Evolutionary conservation across 2,797 vertebrate species (phyloP), one percentile per base, ranked within the genome.

Genomic region (Orientallactaga sibirica): DNA sequence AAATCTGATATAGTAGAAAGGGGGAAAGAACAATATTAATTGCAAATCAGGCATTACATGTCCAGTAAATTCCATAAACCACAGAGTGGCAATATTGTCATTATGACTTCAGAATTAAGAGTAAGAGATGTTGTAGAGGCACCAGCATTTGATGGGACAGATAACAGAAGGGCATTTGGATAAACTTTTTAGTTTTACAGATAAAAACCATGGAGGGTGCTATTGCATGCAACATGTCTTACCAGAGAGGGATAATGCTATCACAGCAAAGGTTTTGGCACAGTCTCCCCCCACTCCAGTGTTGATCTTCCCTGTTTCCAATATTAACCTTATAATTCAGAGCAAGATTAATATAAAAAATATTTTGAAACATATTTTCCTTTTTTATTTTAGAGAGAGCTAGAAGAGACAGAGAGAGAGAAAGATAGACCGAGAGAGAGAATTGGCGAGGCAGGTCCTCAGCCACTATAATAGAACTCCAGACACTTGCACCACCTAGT

Each of bases 81-180:
- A 92, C 58, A 82, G 22, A 64, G 29, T 89, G 7, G 41, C 85
- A 70, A 93, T 90, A 41, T 48, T 2, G 20, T 71, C 18, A 68
- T 43, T 82, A 29, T 10, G 33, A 71, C 78, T 90, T 91, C 89
- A 73, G n/a, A 93, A 61, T 70, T 77, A 33, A 91, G 81, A 77
- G 27, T 88, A 81, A 71, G 64, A 86, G 58, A 91, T 16, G 27
- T 85, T 74, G 71, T 29, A 84, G 20, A 89, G 3, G 1, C 15
- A 43, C 5, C 5, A 68, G 15, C 9, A 58, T 88, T 75, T 43
- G 55, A 78, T 37, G 20, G 91, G 86, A 29, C 48, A 55, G 24
- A 67, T 75, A 37, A 81, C 83, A 77, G 48, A 77, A 92, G 61
- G 12, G 58, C 18, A 81, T 76, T 48, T 77, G 67, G 7, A 64